phyloP scores from a whole-genome alignment of 2,888 invertebrate species.

The Hydriomena furcata region DNA sequence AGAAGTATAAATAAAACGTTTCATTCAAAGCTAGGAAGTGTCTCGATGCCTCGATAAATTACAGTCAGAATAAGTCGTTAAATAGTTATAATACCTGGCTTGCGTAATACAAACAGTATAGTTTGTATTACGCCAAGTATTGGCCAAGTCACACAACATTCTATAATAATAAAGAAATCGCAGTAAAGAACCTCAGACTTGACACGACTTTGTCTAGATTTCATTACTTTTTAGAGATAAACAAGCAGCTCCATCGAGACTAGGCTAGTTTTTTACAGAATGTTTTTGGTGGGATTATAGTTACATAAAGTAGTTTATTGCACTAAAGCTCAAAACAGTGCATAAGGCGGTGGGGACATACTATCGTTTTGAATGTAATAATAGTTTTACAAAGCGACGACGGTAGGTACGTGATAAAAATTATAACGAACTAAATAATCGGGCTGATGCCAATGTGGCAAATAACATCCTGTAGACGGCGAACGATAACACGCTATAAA shows the following conservation, averaged over 20 bases:
- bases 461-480: constrained; percentile 12
- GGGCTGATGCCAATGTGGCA: constrained; percentile 10
- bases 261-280: too few relatives aligned
- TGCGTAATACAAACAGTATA: constrained; percentile 14
- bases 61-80: neutral
- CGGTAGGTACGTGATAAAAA: constrained; percentile 22
- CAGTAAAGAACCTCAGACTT: too few relatives aligned
- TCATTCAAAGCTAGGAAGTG: too few relatives aligned
- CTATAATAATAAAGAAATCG: too few relatives aligned
- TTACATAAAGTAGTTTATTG: constrained; percentile 14
- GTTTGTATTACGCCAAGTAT: too few relatives aligned
- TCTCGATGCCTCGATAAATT: too few relatives aligned
- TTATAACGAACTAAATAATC: constrained; percentile 21
- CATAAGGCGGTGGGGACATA: constrained; percentile 3
- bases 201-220: too few relatives aligned
- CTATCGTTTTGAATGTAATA: constrained; percentile 9
- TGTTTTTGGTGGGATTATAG: too few relatives aligned
- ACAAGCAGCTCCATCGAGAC: too few relatives aligned
- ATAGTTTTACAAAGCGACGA: constrained; percentile 12
- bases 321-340: constrained; percentile 17
- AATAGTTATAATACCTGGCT: constrained; percentile 5
- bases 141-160: too few relatives aligned
- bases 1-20: too few relatives aligned
- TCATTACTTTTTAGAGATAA: too few relatives aligned
- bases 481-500: constrained; percentile 4